phyloP scores from a whole-genome alignment of 2,113 vertebrate species.

The Aldabrachelys gigantea region DNA sequence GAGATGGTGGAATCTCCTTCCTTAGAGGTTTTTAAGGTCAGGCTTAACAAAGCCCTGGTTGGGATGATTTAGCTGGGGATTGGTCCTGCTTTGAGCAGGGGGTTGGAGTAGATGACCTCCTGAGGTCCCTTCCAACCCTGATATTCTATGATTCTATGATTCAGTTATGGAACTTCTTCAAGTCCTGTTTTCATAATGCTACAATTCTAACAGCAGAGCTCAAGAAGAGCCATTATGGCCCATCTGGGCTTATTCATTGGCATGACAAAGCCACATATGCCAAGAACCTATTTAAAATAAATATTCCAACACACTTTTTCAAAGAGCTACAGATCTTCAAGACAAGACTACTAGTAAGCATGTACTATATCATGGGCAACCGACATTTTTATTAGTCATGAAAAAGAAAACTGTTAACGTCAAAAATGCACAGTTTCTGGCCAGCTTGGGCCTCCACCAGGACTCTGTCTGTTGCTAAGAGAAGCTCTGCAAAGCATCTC shows the following conservation, averaged over 20 bases:
- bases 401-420: background rate
- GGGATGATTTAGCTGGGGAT: too few relatives aligned
- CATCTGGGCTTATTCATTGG: background rate
- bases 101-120: too few relatives aligned
- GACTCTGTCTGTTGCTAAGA: background rate
- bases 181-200: rapidly evolving
- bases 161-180: conserved; percentile 15
- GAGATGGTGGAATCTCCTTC: too few relatives aligned
- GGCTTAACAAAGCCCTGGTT: too few relatives aligned
- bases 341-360: background rate
- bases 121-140: too few relatives aligned
- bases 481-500: background rate
- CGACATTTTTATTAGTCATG: background rate
- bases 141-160: too few relatives aligned
- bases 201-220: conserved; percentile 34
- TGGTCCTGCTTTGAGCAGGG: too few relatives aligned
- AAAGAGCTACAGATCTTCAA: background rate
- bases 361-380: rapidly evolving
- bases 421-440: background rate
- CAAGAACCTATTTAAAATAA: conserved; percentile 5
- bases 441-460: rapidly evolving
- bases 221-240: background rate
- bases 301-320: background rate
- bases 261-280: background rate
- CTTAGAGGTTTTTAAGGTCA: too few relatives aligned